Percentiles rank a stretch among this genome's conserved stretches.
phyloP scores from a whole-genome alignment of 2,888 invertebrate genomes.

The Agrotis segetum region DNA sequence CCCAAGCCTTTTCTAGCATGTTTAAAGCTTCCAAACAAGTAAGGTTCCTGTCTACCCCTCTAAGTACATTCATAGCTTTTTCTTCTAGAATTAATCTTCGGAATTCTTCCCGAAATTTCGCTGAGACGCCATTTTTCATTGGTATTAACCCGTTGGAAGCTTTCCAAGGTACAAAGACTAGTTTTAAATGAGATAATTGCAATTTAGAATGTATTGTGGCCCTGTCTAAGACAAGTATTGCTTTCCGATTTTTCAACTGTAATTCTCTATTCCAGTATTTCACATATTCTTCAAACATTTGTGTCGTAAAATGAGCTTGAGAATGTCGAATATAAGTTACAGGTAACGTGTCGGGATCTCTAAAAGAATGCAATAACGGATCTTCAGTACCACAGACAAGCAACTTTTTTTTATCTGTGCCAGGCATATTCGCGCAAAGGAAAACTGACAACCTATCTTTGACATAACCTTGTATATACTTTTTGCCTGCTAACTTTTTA shows the following conservation, averaged over 20 bases:
- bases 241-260: slow-evolving; percentile 65
- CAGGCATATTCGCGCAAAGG: slow-evolving; percentile 73
- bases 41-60: slow-evolving; percentile 71
- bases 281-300: slow-evolving; percentile 75
- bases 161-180: slow-evolving; percentile 77
- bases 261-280: slow-evolving; percentile 74
- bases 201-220: slow-evolving; percentile 76
- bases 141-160: slow-evolving; percentile 73
- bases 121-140: slow-evolving; percentile 73
- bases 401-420: slow-evolving; percentile 72
- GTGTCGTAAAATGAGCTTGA: slow-evolving; percentile 74
- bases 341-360: slow-evolving; percentile 71
- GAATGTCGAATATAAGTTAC: slow-evolving; percentile 74
- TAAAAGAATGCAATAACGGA: slow-evolving; percentile 70
- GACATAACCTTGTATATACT: slow-evolving; percentile 73
- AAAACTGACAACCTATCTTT: slow-evolving; percentile 74
- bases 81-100: slow-evolving; percentile 70
- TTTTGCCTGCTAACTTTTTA: slow-evolving; percentile 72
- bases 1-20: slow-evolving; percentile 75
- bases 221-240: slow-evolving; percentile 71
- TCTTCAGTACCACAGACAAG: slow-evolving; percentile 76
- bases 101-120: slow-evolving; percentile 71
- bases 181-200: slow-evolving; percentile 71
- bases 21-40: slow-evolving; percentile 74
- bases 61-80: slow-evolving; percentile 70